Percentiles rank a stretch among this genome's conserved stretches.
Evolutionary conservation across 2,888 invertebrate genomes (phyloP).

Genomic region (Aelia acuminata): DNA sequence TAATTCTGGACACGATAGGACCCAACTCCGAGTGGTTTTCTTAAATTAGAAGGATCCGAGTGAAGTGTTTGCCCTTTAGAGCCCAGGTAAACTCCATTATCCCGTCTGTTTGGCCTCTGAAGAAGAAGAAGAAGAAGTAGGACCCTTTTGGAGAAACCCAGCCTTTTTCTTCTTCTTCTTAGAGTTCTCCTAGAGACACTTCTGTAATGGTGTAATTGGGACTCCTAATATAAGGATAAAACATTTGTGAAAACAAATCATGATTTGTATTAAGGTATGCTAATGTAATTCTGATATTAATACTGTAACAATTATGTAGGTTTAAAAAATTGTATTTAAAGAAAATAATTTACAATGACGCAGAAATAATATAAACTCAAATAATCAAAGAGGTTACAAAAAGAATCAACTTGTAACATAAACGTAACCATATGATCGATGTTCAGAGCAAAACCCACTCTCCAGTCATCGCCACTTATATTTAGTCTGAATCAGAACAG

Average conservation of each 20-base stretch:
- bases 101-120: neutral
- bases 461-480: too few relatives aligned
- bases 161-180: neutral
- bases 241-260: neutral
- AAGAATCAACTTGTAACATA: too few relatives aligned
- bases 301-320: too few relatives aligned
- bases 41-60: conserved; percentile 19
- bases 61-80: neutral
- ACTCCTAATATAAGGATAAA: neutral
- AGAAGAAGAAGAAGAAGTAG: neutral
- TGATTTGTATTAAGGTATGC: too few relatives aligned
- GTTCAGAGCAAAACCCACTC: too few relatives aligned
- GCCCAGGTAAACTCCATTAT: conserved; percentile 35
- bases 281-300: too few relatives aligned
- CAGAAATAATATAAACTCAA: too few relatives aligned
- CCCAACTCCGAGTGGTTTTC: neutral
- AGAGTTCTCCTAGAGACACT: neutral
- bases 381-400: too few relatives aligned
- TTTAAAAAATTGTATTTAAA: too few relatives aligned
- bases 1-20: neutral
- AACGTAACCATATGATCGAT: too few relatives aligned
- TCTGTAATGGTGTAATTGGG: neutral
- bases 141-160: neutral
- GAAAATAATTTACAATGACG: too few relatives aligned
- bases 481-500: too few relatives aligned